Evolutionary conservation across 64 coral and sea anemone species (phyloP), one percentile per base, ranked within the genome.

Genomic region (Exaiptasia diaphana): DNA sequence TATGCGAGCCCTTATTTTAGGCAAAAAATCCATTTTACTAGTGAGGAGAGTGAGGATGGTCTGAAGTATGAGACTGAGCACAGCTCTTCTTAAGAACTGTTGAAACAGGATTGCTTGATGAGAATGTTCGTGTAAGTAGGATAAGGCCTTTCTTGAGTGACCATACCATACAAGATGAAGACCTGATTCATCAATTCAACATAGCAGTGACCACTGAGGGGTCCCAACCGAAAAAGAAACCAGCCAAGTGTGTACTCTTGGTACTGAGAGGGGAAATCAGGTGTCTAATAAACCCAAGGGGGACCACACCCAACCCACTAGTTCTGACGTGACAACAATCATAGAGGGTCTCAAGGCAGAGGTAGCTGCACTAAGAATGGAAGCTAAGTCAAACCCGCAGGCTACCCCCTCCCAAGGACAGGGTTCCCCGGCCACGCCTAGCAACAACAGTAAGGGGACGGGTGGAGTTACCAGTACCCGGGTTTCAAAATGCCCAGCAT

Each of bases 11-110:
- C 43, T 87, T 26, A 78, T 68, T 33, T 87, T 14, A 67, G 74
- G 9, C 85, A 87, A 41, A 60, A 87, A 35, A 78, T 87, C 41
- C 21, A 78, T 11, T 87, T 87, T 78, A 48, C 85, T n/a, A 52
- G 74, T 22, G 31, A 71, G 32, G 85, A 83, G 57, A 25, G 59
- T 36, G 56, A 45, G 77, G 56, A 79, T 28, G 21, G 26, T 24
- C 15, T 80, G 25, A 58, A 61, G 32, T 81, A 81, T 64, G 77
- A 81, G 20, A 28, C 75, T 0, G 50, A 40, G 11, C 50, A 60
- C 38, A 79, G 36, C 75, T 79, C 14, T 79, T 79, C 10, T 58
- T 27, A 17, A 35, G 58, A 7, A 57, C 80, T 1, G 17, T 72
- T 71, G 33, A 71, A 25, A 71, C 64, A 22, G 80, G 80, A 12